phyloP scores from a whole-genome alignment of 2,797 vertebrate genomes.

The Cacajao melanocephalus region DNA sequence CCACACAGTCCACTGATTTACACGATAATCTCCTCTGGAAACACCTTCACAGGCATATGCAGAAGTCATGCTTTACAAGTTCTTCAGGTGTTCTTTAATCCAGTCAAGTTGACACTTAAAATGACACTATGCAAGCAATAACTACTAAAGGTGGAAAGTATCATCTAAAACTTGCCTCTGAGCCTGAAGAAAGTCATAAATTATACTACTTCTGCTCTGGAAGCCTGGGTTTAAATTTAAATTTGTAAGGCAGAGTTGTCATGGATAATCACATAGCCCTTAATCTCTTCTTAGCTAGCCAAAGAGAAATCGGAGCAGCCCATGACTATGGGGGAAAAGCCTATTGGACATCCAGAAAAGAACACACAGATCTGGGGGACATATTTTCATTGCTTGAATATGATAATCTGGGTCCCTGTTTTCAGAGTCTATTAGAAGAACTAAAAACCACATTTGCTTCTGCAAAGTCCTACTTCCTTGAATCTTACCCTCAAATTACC shows the following conservation, averaged over 20 bases:
- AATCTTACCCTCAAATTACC: background rate
- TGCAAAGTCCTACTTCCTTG: background rate
- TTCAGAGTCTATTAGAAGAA: conserved; percentile 17
- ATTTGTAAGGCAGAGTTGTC: background rate
- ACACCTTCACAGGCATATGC: background rate
- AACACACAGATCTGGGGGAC: background rate
- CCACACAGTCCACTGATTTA: background rate
- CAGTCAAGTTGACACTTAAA: background rate
- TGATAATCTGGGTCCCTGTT: background rate
- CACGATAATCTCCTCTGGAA: background rate
- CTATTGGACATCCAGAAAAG: background rate
- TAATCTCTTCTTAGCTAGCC: background rate
- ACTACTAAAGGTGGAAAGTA: background rate
- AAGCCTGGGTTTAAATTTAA: conserved; percentile 23
- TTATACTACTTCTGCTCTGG: background rate
- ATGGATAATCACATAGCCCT: background rate
- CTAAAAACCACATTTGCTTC: background rate
- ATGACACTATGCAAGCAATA: background rate
- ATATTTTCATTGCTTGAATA: background rate
- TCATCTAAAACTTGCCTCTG: background rate
- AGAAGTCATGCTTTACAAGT: background rate
- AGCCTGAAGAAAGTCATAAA: background rate
- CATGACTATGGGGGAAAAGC: background rate
- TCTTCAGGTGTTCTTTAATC: background rate
- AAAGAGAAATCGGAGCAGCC: conserved; percentile 17